A percentile compares a stretch with the other conserved stretches of the same genome.
Evolutionary conservation across 2,888 invertebrate genomes (phyloP).

Genomic region (Morinoia aosen): DNA sequence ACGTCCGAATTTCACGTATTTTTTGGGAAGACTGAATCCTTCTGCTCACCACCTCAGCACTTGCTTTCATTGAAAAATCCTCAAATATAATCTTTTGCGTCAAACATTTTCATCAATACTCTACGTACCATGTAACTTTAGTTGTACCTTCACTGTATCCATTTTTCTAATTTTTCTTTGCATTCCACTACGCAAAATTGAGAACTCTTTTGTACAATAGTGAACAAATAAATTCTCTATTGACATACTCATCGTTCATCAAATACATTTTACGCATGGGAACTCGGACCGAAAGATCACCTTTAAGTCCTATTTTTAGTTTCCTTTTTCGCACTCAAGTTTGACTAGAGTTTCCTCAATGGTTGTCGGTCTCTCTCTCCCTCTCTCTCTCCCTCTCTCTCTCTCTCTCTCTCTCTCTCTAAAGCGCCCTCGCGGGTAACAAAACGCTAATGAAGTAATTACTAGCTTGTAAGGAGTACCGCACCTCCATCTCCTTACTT

Average conservation of each 20-base stretch:
- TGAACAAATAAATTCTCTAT: neutral
- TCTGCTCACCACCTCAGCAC: too few relatives aligned
- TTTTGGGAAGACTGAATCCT: too few relatives aligned
- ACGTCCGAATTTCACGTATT: too few relatives aligned
- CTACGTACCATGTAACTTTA: too few relatives aligned
- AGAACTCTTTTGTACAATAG: too few relatives aligned
- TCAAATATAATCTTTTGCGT: too few relatives aligned
- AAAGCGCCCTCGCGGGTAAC: neutral
- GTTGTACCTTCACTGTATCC: neutral
- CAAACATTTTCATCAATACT: too few relatives aligned
- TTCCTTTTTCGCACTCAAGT: neutral
- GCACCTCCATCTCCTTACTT: neutral
- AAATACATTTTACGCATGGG: neutral
- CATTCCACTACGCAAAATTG: neutral
- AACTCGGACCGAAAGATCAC: neutral
- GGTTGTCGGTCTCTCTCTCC: neutral
- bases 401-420: neutral
- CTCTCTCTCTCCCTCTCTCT: too few relatives aligned
- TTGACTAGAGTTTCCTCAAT: neutral
- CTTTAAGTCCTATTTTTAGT: neutral
- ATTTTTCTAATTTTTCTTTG: neutral
- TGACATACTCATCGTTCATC: neutral
- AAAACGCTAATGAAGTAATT: conserved; percentile 10
- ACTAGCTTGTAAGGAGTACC: neutral
- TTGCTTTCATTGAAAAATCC: too few relatives aligned